Conservation (phyloP, 2,113 vertebrate species). For the Cyphomyrus discorhynchus region DNA sequence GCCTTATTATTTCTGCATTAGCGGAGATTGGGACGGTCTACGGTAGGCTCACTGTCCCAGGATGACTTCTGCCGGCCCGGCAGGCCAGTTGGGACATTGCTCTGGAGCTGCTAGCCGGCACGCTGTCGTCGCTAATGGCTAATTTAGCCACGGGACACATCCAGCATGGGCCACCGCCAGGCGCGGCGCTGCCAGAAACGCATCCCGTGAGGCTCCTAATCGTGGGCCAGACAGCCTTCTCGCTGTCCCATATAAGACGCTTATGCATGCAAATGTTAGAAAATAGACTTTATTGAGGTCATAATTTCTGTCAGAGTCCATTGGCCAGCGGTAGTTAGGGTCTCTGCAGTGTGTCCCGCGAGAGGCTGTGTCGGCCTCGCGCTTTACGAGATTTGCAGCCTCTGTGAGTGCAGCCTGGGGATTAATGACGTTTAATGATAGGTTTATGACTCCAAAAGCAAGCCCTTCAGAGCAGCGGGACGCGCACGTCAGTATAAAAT, state of each 20-base stretch:
- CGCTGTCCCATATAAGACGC: slow-evolving; percentile 51
- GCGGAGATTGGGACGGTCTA: slow-evolving; percentile 19
- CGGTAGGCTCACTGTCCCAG: background rate
- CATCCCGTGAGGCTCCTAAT: slow-evolving; percentile 44
- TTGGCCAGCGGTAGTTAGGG: slow-evolving; percentile 58
- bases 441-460: slow-evolving; percentile 56
- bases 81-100: slow-evolving; percentile 18
- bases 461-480: slow-evolving; percentile 44
- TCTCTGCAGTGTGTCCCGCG: slow-evolving; percentile 46
- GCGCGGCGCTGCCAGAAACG: slow-evolving; percentile 44
- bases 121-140: background rate
- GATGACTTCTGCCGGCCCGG: slow-evolving; percentile 21
- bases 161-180: slow-evolving; percentile 33
- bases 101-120: slow-evolving; percentile 18
- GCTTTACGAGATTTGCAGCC: slow-evolving; percentile 28
- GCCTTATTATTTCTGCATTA: slow-evolving; percentile 16
- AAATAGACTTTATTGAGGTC: slow-evolving; percentile 60
- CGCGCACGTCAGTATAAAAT: slow-evolving; percentile 47
- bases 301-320: slow-evolving; percentile 54
- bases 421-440: slow-evolving; percentile 61
- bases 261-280: slow-evolving; percentile 59
- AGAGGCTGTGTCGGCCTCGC: slow-evolving; percentile 42
- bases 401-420: slow-evolving; percentile 42
- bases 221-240: slow-evolving; percentile 48
- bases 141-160: slow-evolving; percentile 35